Evolutionary conservation across 2,888 invertebrate species (phyloP).

Genomic region (Tholera decimalis): DNA sequence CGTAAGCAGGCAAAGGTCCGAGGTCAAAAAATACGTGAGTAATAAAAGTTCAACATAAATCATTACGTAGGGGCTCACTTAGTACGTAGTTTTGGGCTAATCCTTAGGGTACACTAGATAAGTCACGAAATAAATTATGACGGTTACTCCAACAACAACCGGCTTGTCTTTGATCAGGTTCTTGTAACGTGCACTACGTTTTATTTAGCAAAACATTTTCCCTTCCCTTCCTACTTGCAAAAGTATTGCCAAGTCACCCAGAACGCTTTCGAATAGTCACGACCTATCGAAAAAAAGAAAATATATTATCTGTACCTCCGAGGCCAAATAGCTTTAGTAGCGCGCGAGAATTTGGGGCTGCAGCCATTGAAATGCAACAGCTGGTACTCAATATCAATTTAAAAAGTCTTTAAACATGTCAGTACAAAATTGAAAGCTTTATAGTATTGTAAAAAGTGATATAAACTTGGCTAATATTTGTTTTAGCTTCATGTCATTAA

Average conservation of each 20-base stretch:
- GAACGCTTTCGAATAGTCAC: conserved; percentile 34
- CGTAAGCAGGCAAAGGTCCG: background rate
- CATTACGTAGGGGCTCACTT: conserved; percentile 4
- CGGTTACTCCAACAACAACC: background rate
- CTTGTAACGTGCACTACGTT: background rate
- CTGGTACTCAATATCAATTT: conserved; percentile 51
- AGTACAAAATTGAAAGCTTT: conserved; percentile 40
- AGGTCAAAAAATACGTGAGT: background rate
- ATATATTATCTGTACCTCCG: conserved; percentile 36
- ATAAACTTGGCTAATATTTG: conserved; percentile 19
- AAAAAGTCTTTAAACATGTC: conserved; percentile 54
- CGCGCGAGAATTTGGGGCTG: conserved; percentile 30
- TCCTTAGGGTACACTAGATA: background rate
- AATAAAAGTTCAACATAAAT: background rate
- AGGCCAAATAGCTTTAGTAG: conserved; percentile 43
- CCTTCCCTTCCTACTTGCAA: conserved; percentile 23
- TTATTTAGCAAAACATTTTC: conserved; percentile 21
- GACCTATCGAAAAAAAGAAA: conserved; percentile 41
- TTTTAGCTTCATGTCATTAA: conserved; percentile 1
- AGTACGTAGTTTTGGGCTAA: background rate
- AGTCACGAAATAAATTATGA: background rate
- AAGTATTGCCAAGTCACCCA: conserved; percentile 45
- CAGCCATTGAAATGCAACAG: conserved; percentile 56
- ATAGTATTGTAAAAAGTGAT: conserved; percentile 22
- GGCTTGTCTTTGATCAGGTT: background rate